A percentile compares a stretch with the other conserved stretches of the same genome.
phyloP scores from a whole-genome alignment of 2,888 invertebrate species.

The Nomada ruficornis region DNA sequence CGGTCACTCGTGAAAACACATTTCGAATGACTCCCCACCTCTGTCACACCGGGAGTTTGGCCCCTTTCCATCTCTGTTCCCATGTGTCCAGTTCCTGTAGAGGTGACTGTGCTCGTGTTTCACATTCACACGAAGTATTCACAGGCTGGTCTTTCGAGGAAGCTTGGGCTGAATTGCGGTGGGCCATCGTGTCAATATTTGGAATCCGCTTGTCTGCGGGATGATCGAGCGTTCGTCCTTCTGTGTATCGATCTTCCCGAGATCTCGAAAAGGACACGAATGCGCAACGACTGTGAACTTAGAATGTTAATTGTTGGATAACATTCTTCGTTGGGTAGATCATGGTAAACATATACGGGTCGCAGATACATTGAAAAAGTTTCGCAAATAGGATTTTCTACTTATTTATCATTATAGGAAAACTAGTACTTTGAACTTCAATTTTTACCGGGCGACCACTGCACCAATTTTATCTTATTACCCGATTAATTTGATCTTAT shows the following conservation, averaged over 20 bases:
- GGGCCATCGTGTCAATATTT: conserved; percentile 78
- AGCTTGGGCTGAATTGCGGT: conserved; percentile 62
- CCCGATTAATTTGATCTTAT: not conserved
- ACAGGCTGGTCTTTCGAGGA: conserved; percentile 47
- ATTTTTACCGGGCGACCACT: no score
- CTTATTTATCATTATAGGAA: no score
- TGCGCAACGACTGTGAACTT: not conserved
- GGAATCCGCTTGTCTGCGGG: conserved; percentile 65
- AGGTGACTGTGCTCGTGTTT: conserved; percentile 59
- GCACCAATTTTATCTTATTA: no score
- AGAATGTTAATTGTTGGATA: not conserved
- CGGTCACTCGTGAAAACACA: conserved; percentile 81
- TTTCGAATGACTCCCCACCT: conserved; percentile 64
- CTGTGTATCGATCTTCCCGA: not conserved
- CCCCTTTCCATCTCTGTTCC: conserved; percentile 14
- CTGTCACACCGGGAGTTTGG: conserved; percentile 8
- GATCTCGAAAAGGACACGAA: conserved; percentile 1
- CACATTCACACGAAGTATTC: conserved; percentile 56
- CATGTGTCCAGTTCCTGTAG: not conserved
- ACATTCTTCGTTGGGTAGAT: not conserved
- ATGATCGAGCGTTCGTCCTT: conserved; percentile 55
- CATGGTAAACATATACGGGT: no score
- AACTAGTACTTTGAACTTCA: no score
- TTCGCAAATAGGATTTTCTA: not conserved
- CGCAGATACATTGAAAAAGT: not conserved